phyloP scores from a whole-genome alignment of 2,113 vertebrate species.

The Lepidothrix coronata region DNA sequence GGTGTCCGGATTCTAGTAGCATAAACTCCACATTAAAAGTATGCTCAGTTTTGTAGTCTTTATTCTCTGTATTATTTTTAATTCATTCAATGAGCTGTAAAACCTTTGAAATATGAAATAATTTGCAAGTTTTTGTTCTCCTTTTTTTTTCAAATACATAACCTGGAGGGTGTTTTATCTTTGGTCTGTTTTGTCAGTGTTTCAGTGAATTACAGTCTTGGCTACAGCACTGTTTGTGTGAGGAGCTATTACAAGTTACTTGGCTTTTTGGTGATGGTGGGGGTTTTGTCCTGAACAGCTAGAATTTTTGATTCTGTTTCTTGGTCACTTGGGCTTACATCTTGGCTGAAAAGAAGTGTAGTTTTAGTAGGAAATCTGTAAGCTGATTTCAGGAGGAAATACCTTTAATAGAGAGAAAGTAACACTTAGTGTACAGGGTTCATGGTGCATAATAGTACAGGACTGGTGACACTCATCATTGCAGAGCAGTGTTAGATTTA shows the following conservation, averaged over 20 bases:
- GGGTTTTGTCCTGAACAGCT: not conserved
- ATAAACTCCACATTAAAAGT: not conserved
- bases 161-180: not conserved
- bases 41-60: not conserved
- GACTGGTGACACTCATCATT: not conserved
- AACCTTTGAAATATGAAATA: not conserved
- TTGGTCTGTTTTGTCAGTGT: not conserved
- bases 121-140: not conserved
- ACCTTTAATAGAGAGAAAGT: not conserved
- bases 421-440: not conserved
- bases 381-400: not conserved
- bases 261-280: not conserved
- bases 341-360: not conserved
- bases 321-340: not conserved
- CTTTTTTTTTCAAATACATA: not conserved
- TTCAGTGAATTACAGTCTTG: not conserved
- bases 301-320: not conserved
- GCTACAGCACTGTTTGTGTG: not conserved
- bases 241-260: not conserved
- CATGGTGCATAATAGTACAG: fast-evolving
- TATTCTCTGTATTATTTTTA: not conserved
- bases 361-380: not conserved
- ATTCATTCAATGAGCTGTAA: not conserved
- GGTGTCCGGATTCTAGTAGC: not conserved
- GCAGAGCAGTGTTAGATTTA: not conserved